Base-by-base conservation (phyloP, 1,140 invertebrate species). In the Dendrolimus kikuchii region DNA sequence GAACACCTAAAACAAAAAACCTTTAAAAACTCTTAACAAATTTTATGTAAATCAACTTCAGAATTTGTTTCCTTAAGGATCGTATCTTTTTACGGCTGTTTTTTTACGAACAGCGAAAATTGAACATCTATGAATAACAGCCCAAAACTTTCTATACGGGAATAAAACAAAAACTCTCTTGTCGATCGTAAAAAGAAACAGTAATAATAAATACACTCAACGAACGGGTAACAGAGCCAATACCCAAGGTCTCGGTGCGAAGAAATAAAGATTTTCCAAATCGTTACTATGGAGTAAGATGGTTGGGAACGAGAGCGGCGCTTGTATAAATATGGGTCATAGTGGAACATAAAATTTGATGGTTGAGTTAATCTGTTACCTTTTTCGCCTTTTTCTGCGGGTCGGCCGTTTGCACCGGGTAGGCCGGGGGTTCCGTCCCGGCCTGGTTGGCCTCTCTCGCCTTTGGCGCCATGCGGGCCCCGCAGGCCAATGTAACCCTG, bases 331-430 rank as follows among this genome's bases (percentile, higher is more conserved):
- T 83, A 79, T 73, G 65, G 70, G 68, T 74, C 65, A 77, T 77
- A 75, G 66, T 71, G 70, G 62, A 71, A 73, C 73, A 83, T 86
- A 83, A 86, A 86, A 81, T 83, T 86, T 85, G 71, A 83, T 81
- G 80, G 78, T 72, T 70, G 60, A 77, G 70, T 77, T 76, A 72
- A 67, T 74, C 81, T 71, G 64, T 82, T 86, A 77, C 88, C 88
- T 81, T 88, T 89, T 68, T 89, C 89, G 23, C 88, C 88, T 65
- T 89, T 89, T 68, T 88, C 83, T 1, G 88, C 88, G 51, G 88
- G 82, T 40, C 81, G 87, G 40, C 88, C 88, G 60, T 88, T 77
- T 5, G 85, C 67, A 60, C 88, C 88, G 5, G 88, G 82, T 7
- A 82, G 57, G 7, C 82, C 82, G 53, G 82, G 76, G 38, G 66